Base-by-base conservation (phyloP, 1,140 invertebrate genomes). In the Aphaenogaster rudis region DNA sequence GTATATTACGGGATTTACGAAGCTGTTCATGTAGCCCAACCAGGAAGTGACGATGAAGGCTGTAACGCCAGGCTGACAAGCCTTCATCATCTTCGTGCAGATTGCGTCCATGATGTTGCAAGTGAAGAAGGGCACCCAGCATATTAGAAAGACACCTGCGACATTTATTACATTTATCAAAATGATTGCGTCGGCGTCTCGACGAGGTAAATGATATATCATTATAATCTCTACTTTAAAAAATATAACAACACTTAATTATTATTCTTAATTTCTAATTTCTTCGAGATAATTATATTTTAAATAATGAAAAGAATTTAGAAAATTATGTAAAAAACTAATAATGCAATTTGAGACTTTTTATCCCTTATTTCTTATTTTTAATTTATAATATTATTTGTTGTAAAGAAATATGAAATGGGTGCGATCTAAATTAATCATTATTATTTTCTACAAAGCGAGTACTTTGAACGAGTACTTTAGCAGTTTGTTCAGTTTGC, bases 51-150 rank as follows among this genome's bases (percentile, higher is more conserved):
- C 96, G 92, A 99, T 98, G 95, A 99, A 99, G 13, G 97, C 97
- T 0, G 97, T 97, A 54, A 99, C 97, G 11, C 98, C 98, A 0
- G 98, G 98, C 86, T 97, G 97, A 95, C 98, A 99, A 86, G 97
- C 96, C 86, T 96, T 96, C 33, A 96, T 96, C 88, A 99, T 96
- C 95, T 99, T 98, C 86, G 98, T 97, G 96, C 98, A 98, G 13
- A 99, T 97, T n/a, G 99, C 99, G 94, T 99, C 99, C 96, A 99
- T 97, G 77, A 99, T 93, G 88, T 95, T 95, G 91, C 95, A 95
- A 42, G 95, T 99, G 97, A 99, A 99, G 96, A 99, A 99, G 59
- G 99, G 99, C 72, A 99, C 98, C 99, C 99, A 99, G 95, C 99
- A 99, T 90, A 99, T 97, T 8, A 99, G 97, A 95, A 99, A 99